Percentiles rank a stretch among this genome's conserved stretches.
These are phyloP conservation scores for Discoglossus pictus DNA, from an alignment of 2,797 vertebrate species.

Conservation along the genomic window DNA sequence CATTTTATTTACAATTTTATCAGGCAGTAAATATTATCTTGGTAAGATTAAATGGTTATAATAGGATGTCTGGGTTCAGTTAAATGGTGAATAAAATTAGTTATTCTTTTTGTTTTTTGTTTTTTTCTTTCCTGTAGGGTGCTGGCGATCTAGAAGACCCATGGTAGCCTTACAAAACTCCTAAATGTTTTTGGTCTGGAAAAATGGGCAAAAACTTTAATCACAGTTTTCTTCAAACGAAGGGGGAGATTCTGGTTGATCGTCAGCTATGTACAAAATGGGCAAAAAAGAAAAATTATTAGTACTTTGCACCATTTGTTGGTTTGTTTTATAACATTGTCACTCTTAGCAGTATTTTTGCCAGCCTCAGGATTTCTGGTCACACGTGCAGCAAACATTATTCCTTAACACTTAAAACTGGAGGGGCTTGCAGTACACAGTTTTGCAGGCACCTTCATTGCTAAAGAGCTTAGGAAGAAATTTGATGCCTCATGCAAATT, in stretches of 20 bases:
- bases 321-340: constrained; percentile 75
- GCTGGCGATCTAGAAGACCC: constrained; percentile 92
- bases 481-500: constrained; percentile 65
- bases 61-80: constrained; percentile 10
- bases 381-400: constrained; percentile 68
- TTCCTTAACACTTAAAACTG: constrained; percentile 55
- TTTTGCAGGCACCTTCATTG: constrained; percentile 43
- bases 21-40: too few species aligned
- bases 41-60: too few species aligned
- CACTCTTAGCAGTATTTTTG: constrained; percentile 78
- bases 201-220: constrained; percentile 78
- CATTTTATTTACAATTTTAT: too few species aligned
- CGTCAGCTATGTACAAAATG: constrained; percentile 78
- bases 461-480: constrained; percentile 63
- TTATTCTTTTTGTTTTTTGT: constrained; percentile 56
- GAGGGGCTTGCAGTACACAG: constrained; percentile 18
- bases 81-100: too few species aligned
- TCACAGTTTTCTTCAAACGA: constrained; percentile 77
- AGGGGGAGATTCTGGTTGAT: constrained; percentile 80
- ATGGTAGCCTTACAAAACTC: constrained; percentile 90
- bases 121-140: constrained; percentile 83
- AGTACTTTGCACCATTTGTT: constrained; percentile 79
- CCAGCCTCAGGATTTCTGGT: constrained; percentile 70
- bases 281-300: constrained; percentile 74
- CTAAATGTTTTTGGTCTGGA: constrained; percentile 86